Percentiles rank a stretch among this genome's conserved stretches.
Conservation (phyloP, 2,797 vertebrate genomes). For the Moxostoma hubbsi region DNA sequence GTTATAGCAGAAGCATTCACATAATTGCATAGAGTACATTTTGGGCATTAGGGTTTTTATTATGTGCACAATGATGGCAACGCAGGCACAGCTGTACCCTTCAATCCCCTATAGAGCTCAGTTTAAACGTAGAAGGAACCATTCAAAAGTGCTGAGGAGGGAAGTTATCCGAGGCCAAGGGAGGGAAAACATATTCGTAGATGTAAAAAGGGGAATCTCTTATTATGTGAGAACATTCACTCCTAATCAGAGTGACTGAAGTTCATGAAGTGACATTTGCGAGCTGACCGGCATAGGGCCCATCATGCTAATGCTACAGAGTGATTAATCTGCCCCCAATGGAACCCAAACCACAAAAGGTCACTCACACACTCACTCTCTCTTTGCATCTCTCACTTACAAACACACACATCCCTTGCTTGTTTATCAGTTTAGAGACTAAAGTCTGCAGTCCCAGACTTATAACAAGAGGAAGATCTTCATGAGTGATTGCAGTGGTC, state of each 20-base stretch:
- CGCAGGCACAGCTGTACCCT: slow-evolving; percentile 1
- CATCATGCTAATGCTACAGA: slow-evolving; percentile 48
- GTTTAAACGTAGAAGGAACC: not conserved
- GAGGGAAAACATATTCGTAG: not conserved
- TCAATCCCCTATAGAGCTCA: not conserved
- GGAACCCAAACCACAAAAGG: slow-evolving; percentile 45
- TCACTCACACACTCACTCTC: slow-evolving; percentile 16
- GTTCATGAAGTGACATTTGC: slow-evolving; percentile 52
- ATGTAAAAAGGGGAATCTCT: not conserved
- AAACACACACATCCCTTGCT: not conserved
- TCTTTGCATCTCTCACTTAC: not conserved
- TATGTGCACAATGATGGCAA: not conserved
- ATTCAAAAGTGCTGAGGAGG: not conserved
- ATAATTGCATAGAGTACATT: too few species aligned
- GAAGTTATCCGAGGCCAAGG: not conserved
- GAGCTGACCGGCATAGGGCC: slow-evolving; percentile 35
- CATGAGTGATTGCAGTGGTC: too few species aligned
- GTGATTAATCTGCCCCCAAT: slow-evolving; percentile 53
- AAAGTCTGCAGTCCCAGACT: not conserved
- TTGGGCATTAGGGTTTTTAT: too few species aligned
- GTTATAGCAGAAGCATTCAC: too few species aligned
- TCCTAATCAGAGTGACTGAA: slow-evolving; percentile 42
- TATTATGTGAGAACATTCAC: slow-evolving; percentile 22
- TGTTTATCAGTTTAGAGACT: slow-evolving; percentile 25
- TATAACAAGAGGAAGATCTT: too few species aligned